Evolutionary conservation across 1,140 invertebrate genomes (phyloP).

Genomic region (Panagrolaimus sp.): DNA sequence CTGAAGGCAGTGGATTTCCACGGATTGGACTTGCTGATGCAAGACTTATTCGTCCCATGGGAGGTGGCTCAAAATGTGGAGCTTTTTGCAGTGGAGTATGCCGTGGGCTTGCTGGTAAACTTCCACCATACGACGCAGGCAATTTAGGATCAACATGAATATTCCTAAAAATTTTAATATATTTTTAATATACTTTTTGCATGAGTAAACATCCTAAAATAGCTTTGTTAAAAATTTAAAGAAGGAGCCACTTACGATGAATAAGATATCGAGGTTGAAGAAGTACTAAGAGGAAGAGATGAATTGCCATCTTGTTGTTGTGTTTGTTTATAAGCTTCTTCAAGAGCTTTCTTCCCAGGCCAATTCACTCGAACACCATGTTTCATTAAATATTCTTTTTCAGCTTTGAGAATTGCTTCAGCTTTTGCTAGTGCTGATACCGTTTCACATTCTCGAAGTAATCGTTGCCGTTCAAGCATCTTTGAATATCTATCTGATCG

Average conservation of each 20-base stretch:
- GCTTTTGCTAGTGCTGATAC: slow-evolving; percentile 6
- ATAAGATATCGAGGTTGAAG: background rate
- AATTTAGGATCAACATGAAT: background rate
- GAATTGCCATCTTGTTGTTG: too few relatives aligned
- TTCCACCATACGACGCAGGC: background rate
- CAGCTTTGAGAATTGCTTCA: background rate
- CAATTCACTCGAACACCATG: slow-evolving; percentile 1
- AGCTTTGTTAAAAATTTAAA: background rate
- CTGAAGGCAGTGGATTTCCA: slow-evolving; percentile 4
- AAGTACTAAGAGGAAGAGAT: background rate
- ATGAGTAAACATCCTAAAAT: background rate
- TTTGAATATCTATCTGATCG: slow-evolving; percentile 5
- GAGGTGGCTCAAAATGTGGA: background rate
- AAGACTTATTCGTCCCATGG: slow-evolving; percentile 8
- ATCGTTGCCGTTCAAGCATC: background rate
- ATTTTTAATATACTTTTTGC: background rate
- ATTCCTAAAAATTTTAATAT: background rate
- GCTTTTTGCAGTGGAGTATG: slow-evolving; percentile 2
- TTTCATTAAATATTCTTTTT: background rate
- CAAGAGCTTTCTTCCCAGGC: background rate
- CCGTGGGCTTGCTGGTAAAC: background rate
- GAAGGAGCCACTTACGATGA: background rate
- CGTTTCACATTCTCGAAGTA: background rate
- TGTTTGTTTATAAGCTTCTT: background rate
- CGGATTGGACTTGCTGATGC: background rate